Conservation (phyloP, 2,113 vertebrate genomes). For the Pandion haliaetus region DNA sequence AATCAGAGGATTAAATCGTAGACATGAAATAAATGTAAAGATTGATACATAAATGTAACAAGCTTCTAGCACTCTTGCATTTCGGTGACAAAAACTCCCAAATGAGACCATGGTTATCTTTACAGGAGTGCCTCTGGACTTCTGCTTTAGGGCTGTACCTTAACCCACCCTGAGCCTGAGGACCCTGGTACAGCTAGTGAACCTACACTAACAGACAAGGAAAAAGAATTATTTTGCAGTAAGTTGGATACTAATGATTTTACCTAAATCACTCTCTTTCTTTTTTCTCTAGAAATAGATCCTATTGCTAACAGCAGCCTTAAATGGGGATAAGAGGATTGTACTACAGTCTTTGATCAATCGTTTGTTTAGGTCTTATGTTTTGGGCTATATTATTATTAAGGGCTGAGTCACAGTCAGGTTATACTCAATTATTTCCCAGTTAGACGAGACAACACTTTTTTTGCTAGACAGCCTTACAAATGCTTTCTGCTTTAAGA, state of each 20-base stretch:
- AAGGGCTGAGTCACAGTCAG: neutral
- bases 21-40: fast-evolving
- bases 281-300: neutral
- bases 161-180: no score
- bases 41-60: neutral
- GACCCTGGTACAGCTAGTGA: neutral
- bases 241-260: neutral
- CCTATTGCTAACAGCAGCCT: neutral
- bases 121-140: neutral
- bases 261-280: fast-evolving
- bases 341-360: neutral
- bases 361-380: neutral
- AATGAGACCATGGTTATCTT: neutral
- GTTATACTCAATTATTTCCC: neutral
- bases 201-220: no score
- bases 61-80: neutral
- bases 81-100: neutral
- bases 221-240: neutral
- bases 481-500: neutral
- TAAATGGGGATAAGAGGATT: neutral
- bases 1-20: neutral
- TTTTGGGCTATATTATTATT: neutral
- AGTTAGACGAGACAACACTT: neutral
- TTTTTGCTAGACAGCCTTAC: neutral
- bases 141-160: neutral